Conservation (phyloP, 2,797 vertebrate genomes). For the Rhinichthys osculus region DNA sequence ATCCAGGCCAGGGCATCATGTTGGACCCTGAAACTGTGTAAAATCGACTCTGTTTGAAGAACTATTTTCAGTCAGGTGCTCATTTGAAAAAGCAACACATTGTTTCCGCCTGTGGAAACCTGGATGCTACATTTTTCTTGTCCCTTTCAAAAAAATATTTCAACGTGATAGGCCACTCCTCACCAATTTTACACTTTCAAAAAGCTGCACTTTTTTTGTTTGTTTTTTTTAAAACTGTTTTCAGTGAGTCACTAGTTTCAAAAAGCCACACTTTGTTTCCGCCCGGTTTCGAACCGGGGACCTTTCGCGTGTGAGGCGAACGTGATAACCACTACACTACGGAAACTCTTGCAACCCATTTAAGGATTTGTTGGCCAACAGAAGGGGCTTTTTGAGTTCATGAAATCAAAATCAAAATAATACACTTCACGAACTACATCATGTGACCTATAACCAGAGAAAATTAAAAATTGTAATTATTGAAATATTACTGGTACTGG, state of each 20-base stretch:
- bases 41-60: background rate
- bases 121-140: background rate
- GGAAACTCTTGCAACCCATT: background rate
- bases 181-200: background rate
- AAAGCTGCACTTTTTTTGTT: background rate
- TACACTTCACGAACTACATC: too few species aligned
- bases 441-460: too few species aligned
- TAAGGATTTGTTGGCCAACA: too few species aligned
- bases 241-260: background rate
- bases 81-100: too few species aligned
- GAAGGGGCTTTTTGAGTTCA: too few species aligned
- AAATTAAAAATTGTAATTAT: too few species aligned
- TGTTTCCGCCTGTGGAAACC: background rate
- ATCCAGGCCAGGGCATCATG: background rate
- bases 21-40: background rate
- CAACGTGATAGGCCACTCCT: background rate
- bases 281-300: background rate
- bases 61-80: background rate
- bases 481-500: too few species aligned
- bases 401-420: background rate
- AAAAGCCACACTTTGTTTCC: background rate
- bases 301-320: background rate
- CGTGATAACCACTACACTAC: constrained; percentile 7
- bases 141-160: background rate
- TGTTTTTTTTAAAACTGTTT: background rate